Conservation (phyloP, 92 coral and sea anemone species). For the Palythoa grandis region DNA sequence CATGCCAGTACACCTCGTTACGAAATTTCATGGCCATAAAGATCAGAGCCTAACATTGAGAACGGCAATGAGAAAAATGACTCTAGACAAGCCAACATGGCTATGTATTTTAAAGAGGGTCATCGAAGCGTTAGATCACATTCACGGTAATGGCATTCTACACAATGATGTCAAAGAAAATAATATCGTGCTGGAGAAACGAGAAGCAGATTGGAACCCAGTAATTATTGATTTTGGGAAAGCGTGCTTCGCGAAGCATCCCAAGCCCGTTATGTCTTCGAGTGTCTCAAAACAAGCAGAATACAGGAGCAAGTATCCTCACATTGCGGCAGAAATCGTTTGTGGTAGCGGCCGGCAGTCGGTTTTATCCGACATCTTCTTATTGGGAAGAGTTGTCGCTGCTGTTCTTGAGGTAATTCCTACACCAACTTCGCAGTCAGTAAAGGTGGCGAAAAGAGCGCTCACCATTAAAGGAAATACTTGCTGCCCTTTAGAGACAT, state of each 20-base stretch:
- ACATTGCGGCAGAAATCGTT: neutral
- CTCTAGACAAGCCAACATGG: slow-evolving; percentile 24
- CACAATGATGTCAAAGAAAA: slow-evolving; percentile 1
- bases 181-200: slow-evolving; percentile 16
- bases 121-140: neutral
- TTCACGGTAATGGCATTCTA: neutral
- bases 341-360: neutral
- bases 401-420: neutral
- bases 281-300: neutral
- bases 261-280: neutral
- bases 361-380: neutral
- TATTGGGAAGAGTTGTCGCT: neutral
- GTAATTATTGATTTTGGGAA: slow-evolving; percentile 15
- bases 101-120: slow-evolving; percentile 3
- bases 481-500: neutral
- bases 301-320: neutral
- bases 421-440: neutral
- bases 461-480: neutral
- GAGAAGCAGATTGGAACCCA: neutral
- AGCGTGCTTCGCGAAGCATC: neutral
- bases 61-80: slow-evolving; percentile 3
- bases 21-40: slow-evolving; percentile 47
- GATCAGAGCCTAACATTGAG: slow-evolving; percentile 8
- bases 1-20: too few relatives aligned
- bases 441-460: neutral